Base-by-base conservation (phyloP, 2,113 vertebrate species). In the Anolis carolinensis region DNA sequence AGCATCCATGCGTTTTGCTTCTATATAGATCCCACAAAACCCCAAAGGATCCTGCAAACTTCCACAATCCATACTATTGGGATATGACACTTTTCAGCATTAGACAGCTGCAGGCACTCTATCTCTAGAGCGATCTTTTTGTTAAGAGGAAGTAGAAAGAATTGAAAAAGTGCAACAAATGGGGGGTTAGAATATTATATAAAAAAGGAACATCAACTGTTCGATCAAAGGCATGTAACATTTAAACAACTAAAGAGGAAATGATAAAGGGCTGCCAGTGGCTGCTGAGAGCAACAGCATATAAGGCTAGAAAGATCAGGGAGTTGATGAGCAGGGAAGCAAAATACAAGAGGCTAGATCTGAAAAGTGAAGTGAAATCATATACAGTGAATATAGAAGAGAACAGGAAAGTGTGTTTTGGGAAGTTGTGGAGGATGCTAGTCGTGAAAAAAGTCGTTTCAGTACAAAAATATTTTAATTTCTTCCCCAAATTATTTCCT, bases 111-210 rank as follows among this genome's bases (percentile, higher is more conserved):
- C 96, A 95, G 93, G 89, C 88, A 89, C 81, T 89, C 0, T 93
- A 93, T 92, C 92, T 94, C 95, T 93, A 85, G 93, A 93, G 95
- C 91, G 91, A 96, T 96, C 94, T 96, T 96, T 96, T 96, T 93
- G 94, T 94, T 93, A 95, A 91, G 90, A 95, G 88, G 87, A 92
- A 78, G 92, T 92, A 93, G 94, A 96, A 96, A 86, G 91, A 93
- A 91, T 88, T 91, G 85, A 86, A 82, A 65, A 94, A 93, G 88
- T 85, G 87, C 92, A 96, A 95, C 94, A 96, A 92, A 81, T 85
- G 83, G 87, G 70, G 52, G 90, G 87, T 77, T 94, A 83, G 90
- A 94, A 96, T 93, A 93, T 95, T 87, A 88, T 89, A 91, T 86
- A 70, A 86, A 95, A 93, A 96, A 94, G 90, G 91, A 94, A 93